Percentiles rank a stretch among this genome's conserved stretches.
These are phyloP conservation scores for Andrena bucephala DNA, from an alignment of 2,888 invertebrate genomes.

Conservation along the genomic window DNA sequence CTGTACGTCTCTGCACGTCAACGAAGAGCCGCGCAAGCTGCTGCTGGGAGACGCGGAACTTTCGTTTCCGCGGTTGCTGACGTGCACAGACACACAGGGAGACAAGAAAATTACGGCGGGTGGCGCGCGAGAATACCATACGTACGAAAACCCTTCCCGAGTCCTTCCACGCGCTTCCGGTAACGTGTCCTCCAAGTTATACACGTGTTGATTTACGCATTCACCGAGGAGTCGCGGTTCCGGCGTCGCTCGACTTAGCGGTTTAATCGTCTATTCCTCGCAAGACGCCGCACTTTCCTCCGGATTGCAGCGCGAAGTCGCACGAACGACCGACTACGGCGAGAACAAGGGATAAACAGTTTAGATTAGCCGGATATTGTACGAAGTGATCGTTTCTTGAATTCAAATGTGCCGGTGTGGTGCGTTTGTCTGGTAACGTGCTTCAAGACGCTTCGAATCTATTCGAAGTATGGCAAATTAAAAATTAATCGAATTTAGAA, in stretches of 20 bases:
- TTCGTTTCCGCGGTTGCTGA: constrained; percentile 45
- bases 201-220: constrained; percentile 72
- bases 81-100: constrained; percentile 11
- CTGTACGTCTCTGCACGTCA: constrained; percentile 32
- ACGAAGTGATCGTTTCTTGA: neutral
- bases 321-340: neutral
- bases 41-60: constrained; percentile 35
- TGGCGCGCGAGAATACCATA: constrained; percentile 23
- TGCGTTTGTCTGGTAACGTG: too few species aligned
- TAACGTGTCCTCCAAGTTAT: constrained; percentile 36
- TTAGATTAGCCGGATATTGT: constrained; percentile 1
- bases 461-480: too few species aligned
- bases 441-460: neutral
- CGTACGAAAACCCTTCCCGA: constrained; percentile 24
- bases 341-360: constrained; percentile 19
- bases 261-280: constrained; percentile 69
- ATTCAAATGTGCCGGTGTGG: neutral
- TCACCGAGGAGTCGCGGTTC: constrained; percentile 57
- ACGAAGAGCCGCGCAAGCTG: constrained; percentile 49
- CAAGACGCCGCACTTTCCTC: neutral
- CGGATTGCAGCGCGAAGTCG: neutral
- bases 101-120: constrained; percentile 47
- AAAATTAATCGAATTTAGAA: too few species aligned
- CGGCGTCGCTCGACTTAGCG: constrained; percentile 66
- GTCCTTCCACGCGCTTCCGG: constrained; percentile 22